Evolutionary conservation across 1,140 invertebrate genomes (phyloP), one percentile per base, ranked within the genome.

Genomic region (Elymnias hypermnestra): DNA sequence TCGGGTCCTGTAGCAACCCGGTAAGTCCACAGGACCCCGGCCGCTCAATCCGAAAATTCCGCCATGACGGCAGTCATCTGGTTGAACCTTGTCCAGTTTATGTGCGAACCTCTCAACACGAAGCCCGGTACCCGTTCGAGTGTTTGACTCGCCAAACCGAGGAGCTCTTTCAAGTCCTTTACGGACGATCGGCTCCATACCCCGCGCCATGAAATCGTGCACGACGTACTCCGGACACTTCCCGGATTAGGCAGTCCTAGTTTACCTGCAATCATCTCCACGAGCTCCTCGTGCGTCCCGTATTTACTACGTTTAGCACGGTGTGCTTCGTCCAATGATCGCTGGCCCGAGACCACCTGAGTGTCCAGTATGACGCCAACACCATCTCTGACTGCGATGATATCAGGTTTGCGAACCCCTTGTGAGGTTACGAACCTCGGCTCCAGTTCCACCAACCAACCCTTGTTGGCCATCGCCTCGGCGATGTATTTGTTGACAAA

Each of bases 391-490:
- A 2, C 2, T 6, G 38, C 26, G 5, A 29, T 29, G 26, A 29
- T 29, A 12, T 29, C 26, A 3, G 26, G 26, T 6, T 29, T 29
- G 9, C 26, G 6, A n/a, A 29, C 10, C 3, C 26, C 26, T 2
- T 12, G 10, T 12, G 26, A 10, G 9, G 26, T 29, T 1, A 29
- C 26, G 10, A 29, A 91, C 58, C 17, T 21, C 19, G 57, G 57
- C 39, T 59, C 44, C 33, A 21, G 0, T 7, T 37, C 28, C 10
- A 54, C 47, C 2, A 17, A 6, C 57, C 44, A 50, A n/a, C 41
- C 40, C 21, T 35, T 36, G 5, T 12, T 19, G 15, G 21, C 23
- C 44, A 57, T 17, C 21, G 3, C 28, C 29, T 13, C 28, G 12
- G 0, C 36, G 19, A 21, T 6, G 19, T 21, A 21, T 4, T 6